Percentiles rank a stretch among this genome's conserved stretches.
These are phyloP conservation scores for Amphiprion percula DNA, from an alignment of 2,113 vertebrate genomes.

Conservation along the genomic window DNA sequence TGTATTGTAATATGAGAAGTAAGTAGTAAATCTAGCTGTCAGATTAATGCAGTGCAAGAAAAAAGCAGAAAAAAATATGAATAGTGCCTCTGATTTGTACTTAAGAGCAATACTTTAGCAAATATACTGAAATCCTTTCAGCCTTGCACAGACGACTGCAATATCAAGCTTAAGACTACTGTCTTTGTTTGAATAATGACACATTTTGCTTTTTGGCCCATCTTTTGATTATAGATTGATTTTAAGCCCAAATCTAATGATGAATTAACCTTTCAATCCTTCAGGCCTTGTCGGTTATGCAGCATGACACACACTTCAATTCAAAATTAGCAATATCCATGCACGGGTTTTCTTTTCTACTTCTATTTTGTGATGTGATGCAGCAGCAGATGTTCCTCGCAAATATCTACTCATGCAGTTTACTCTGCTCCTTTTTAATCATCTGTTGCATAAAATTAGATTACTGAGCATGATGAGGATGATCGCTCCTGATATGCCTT, in stretches of 20 bases:
- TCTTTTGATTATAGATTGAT: conserved; percentile 3
- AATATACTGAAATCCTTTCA: too few species aligned
- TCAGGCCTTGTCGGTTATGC: background rate
- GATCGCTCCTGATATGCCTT: background rate
- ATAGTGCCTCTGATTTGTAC: background rate
- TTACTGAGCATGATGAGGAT: background rate
- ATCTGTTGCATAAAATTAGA: background rate
- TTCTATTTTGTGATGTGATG: background rate
- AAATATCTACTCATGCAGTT: background rate
- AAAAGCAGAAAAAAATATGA: background rate
- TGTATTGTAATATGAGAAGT: too few species aligned
- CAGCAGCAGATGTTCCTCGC: background rate
- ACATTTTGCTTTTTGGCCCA: background rate
- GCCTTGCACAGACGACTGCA: background rate
- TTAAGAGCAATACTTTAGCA: too few species aligned
- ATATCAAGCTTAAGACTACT: background rate
- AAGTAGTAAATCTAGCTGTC: too few species aligned
- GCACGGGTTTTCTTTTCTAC: background rate
- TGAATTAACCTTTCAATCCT: background rate
- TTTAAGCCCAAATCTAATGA: conserved; percentile 6
- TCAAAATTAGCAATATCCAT: background rate
- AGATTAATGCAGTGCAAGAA: background rate
- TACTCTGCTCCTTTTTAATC: background rate
- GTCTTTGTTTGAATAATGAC: background rate
- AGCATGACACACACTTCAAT: background rate